These are phyloP conservation scores for Heliornis fulica DNA, from an alignment of 2,113 vertebrate genomes.

Conservation along the genomic window DNA sequence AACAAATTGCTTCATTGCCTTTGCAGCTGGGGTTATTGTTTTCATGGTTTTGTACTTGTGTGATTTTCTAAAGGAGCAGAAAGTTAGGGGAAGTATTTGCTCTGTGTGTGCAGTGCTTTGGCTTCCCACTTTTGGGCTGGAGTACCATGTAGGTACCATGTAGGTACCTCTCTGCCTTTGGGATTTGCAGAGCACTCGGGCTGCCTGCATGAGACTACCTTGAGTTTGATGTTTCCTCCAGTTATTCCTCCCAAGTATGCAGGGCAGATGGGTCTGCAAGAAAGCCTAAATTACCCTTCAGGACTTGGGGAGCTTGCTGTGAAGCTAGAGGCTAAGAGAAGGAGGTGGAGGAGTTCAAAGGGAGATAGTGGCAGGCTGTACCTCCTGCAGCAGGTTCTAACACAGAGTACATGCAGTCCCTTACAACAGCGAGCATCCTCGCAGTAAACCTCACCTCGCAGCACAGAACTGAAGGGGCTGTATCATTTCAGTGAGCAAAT, in stretches of 20 bases:
- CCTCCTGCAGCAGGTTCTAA: not conserved
- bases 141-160: not conserved
- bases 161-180: not conserved
- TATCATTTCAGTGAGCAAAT: not conserved
- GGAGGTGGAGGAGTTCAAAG: not conserved
- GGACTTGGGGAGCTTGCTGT: not conserved
- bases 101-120: not conserved
- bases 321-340: not conserved
- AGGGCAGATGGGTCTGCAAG: not conserved
- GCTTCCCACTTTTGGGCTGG: not conserved
- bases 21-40: slow-evolving; percentile 82
- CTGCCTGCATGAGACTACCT: not conserved
- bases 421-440: not conserved
- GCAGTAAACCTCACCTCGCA: not conserved
- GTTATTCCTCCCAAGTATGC: not conserved
- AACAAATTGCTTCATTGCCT: slow-evolving; percentile 84
- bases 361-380: not conserved
- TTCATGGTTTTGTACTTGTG: slow-evolving; percentile 61
- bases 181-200: rapidly evolving
- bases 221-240: not conserved
- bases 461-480: not conserved
- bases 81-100: slow-evolving; percentile 35
- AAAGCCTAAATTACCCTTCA: not conserved
- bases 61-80: slow-evolving; percentile 66
- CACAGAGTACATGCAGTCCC: not conserved